Conservation (phyloP, 1,140 invertebrate genomes). For the Tribolium madens region DNA sequence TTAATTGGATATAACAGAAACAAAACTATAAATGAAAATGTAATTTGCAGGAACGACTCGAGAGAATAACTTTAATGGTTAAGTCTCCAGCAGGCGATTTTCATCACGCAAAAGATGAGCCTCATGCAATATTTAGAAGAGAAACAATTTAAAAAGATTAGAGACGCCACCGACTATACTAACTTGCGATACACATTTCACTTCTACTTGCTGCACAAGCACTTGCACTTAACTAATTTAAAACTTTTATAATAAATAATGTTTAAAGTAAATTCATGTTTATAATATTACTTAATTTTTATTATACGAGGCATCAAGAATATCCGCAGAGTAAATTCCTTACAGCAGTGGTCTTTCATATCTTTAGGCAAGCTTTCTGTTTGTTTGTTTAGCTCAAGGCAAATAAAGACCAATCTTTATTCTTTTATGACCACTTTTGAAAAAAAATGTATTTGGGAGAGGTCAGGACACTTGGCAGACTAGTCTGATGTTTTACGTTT, state of each 20-base stretch:
- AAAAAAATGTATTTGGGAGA: background rate
- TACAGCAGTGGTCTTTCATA: background rate
- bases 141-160: constrained; percentile 1
- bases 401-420: background rate
- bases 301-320: background rate
- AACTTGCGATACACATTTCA: background rate
- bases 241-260: background rate
- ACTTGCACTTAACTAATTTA: constrained; percentile 19
- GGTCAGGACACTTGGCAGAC: no score
- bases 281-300: background rate
- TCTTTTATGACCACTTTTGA: background rate
- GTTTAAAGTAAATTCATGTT: background rate
- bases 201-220: background rate
- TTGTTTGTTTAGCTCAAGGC: background rate
- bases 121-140: constrained; percentile 9
- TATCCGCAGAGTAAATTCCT: background rate
- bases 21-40: background rate
- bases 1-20: background rate
- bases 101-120: constrained; percentile 14
- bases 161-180: background rate
- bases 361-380: background rate
- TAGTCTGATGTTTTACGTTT: no score
- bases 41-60: background rate
- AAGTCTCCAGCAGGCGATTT: background rate
- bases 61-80: background rate